Percentiles rank a stretch among this genome's conserved stretches.
Evolutionary conservation across 2,888 invertebrate genomes (phyloP).

Genomic region (Mesorhabditis spiculigera): DNA sequence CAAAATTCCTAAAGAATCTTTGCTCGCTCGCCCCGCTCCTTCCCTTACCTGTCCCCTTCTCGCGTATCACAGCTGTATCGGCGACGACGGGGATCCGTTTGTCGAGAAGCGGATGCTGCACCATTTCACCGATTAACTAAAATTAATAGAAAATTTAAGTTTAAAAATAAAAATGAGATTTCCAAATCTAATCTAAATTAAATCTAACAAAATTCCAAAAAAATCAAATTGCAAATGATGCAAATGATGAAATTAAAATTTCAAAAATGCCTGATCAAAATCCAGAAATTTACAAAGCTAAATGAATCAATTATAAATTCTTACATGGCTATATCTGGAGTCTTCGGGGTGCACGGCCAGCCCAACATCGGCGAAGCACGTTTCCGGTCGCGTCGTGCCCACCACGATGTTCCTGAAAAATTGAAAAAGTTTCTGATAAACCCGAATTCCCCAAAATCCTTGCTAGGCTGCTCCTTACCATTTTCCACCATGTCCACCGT

Average conservation of each 20-base stretch:
- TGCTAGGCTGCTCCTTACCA: neutral
- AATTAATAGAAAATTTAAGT: constrained; percentile 56
- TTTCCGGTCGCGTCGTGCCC: constrained; percentile 71
- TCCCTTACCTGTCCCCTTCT: constrained; percentile 38
- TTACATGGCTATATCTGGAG: constrained; percentile 61
- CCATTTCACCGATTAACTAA: constrained; percentile 69
- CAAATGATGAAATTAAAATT: no score
- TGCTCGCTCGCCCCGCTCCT: neutral
- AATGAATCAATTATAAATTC: neutral
- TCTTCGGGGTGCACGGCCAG: constrained; percentile 87
- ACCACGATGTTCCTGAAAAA: constrained; percentile 33
- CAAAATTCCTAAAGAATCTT: neutral
- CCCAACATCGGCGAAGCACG: constrained; percentile 87
- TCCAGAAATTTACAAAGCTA: neutral
- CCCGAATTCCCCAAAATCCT: neutral
- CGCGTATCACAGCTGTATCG: constrained; percentile 66
- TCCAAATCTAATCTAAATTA: no score
- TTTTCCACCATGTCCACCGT: constrained; percentile 20
- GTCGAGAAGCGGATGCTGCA: constrained; percentile 66
- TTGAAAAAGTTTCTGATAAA: neutral
- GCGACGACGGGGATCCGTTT: constrained; percentile 73
- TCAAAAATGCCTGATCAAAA: no score
- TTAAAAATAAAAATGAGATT: neutral
- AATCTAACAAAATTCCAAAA: no score
- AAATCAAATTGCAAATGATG: no score